Evolutionary conservation across 37 sponge, comb jelly and placozoan genomes (phyloP).

Genomic region (Ephydatia muelleri): DNA sequence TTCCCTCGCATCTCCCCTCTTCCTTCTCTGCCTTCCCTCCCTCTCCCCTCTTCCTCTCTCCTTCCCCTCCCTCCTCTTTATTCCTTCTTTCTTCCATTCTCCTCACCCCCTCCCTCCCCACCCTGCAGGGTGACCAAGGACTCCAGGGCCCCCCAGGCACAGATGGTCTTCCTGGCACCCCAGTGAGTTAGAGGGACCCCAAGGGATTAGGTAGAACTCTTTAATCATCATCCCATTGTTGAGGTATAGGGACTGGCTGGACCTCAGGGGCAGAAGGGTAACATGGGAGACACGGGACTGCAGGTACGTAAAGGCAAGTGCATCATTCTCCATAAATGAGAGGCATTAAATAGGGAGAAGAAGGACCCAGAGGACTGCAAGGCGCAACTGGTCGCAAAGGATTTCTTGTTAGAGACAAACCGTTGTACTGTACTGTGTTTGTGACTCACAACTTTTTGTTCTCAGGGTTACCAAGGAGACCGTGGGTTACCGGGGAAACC

Average conservation of each 20-base stretch:
- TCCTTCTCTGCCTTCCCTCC: too few species aligned
- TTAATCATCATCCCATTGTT: not conserved
- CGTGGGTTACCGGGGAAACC: constrained; percentile 2
- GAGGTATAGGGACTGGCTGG: constrained; percentile 23
- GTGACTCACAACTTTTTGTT: too few species aligned
- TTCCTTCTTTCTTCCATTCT: too few species aligned
- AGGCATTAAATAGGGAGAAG: constrained; percentile 17
- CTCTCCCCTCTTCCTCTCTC: not conserved
- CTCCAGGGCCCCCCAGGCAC: constrained; percentile 5
- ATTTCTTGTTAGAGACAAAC: constrained; percentile 9
- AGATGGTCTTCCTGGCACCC: constrained; percentile 26
- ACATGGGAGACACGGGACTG: constrained; percentile 34
- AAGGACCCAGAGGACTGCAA: constrained; percentile 16
- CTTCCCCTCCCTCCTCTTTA: too few species aligned
- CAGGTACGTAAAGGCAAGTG: constrained; percentile 7
- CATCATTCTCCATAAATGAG: not conserved
- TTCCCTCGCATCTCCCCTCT: too few species aligned
- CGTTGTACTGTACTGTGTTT: too few species aligned
- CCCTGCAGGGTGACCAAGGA: constrained; percentile 26
- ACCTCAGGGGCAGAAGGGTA: constrained; percentile 25
- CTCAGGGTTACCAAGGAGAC: not conserved
- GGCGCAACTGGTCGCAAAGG: constrained; percentile 19
- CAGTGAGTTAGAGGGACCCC: constrained; percentile 3
- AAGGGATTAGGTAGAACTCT: not conserved
- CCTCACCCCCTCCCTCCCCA: too few species aligned